Conservation (phyloP, 2,888 invertebrate genomes). For the Nomada fabriciana region DNA sequence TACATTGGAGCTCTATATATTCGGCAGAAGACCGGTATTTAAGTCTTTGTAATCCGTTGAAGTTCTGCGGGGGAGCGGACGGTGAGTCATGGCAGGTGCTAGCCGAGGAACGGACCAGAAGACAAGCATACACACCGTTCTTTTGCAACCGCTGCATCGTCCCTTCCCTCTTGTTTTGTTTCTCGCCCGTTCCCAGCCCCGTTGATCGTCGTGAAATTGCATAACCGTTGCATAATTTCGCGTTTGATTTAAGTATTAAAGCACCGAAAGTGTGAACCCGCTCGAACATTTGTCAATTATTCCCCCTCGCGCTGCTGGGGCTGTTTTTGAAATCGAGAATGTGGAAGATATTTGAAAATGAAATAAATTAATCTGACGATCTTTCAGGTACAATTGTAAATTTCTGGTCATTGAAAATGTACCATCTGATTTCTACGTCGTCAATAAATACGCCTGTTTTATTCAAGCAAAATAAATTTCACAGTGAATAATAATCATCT, state of each 20-base stretch:
- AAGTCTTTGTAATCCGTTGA: conserved; percentile 82
- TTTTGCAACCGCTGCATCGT: conserved; percentile 55
- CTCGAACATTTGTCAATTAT: no score
- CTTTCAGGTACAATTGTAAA: no score
- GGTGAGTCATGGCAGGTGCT: conserved; percentile 83
- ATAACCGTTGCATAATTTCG: conserved; percentile 37
- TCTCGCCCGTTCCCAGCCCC: conserved; percentile 16
- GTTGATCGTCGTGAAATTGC: conserved; percentile 31
- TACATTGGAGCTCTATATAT: conserved; percentile 73
- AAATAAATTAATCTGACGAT: no score
- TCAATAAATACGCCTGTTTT: no score
- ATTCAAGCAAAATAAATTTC: no score
- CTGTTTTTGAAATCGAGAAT: no score
- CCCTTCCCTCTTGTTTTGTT: conserved; percentile 32
- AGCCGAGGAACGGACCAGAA: conserved; percentile 66
- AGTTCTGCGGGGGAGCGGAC: conserved; percentile 82
- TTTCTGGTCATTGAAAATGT: no score
- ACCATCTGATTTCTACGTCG: no score
- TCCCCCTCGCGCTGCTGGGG: no score
- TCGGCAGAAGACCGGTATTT: conserved; percentile 79
- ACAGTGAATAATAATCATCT: no score
- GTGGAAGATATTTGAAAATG: no score
- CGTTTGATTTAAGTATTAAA: not conserved
- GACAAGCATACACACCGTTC: conserved; percentile 65
- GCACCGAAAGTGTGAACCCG: no score